Base-by-base conservation (phyloP, 2,113 vertebrate genomes). In the Clupea harengus region DNA sequence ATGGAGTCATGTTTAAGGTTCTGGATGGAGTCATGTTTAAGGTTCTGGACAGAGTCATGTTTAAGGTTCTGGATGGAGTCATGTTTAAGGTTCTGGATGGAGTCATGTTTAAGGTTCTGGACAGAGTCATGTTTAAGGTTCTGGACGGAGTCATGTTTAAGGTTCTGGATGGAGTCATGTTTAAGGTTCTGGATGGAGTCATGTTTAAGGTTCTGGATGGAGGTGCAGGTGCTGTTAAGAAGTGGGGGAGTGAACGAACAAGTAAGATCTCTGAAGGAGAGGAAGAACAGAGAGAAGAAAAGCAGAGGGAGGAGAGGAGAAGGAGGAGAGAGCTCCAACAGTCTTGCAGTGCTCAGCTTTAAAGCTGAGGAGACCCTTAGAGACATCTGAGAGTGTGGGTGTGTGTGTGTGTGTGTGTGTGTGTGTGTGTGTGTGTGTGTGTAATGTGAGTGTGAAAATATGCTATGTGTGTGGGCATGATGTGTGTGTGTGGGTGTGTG, bases 351-450 rank as follows among this genome's bases (percentile, higher is more conserved):
- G 84, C 83, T 85, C 64, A 49, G 13, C 52, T 83, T 45, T 84
- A 67, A 86, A 82, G 82, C 72, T 57, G 52, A 60, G 45, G 83
- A 83, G 39, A 9, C 82, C 82, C 80, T 44, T 64, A 8, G 46
- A 54, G 52, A 20, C 64, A 86, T 54, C 75, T n/a, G 85, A 86
- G 87, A 85, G 82, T 87, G 82, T 84, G 72, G 81, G 83, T 81
- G 85, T 84, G 46, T 67, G 60, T 67, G 22, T 67, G n/a, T 67
- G 60, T 25, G 60, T 25, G 1, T n/a, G 60, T 67, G 22, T 67
- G 60, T 67, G n/a, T 67, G 60, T 67, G n/a, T 25, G 60, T 67
- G 60, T 25, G 20, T n/a, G 22, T n/a, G 22, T 5, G 57, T n/a
- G 57, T n/a, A 39, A 39, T 39, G 39, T 39, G 39, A 39, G 54